Conservation (phyloP, 2,797 vertebrate species). For the Fratercula arctica region DNA sequence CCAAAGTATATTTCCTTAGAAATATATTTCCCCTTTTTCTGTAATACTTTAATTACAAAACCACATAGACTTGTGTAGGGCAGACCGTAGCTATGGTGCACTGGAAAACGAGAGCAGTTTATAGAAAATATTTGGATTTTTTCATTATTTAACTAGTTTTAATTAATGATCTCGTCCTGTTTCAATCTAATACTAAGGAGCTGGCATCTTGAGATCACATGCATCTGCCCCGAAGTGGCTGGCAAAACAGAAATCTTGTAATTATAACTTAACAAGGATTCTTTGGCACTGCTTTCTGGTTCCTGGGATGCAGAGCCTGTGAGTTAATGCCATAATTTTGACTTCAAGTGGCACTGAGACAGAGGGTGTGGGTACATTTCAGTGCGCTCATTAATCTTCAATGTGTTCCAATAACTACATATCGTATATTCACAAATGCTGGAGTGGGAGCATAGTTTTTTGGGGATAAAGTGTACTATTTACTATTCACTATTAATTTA, state of each 20-base stretch:
- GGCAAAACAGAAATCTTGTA: conserved; percentile 50
- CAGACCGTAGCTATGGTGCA: not conserved
- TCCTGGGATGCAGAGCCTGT: not conserved
- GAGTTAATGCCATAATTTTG: conserved; percentile 28
- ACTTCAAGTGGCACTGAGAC: conserved; percentile 17
- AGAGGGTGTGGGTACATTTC: not conserved
- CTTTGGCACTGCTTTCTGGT: not conserved
- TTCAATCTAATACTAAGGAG: conserved; percentile 26
- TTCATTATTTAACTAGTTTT: conserved; percentile 39
- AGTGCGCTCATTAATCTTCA: not conserved
- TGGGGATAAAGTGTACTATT: not conserved
- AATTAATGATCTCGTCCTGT: not conserved
- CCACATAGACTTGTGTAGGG: not conserved
- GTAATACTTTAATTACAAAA: conserved; percentile 4
- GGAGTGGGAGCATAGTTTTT: not conserved
- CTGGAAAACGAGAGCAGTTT: not conserved
- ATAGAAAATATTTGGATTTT: not conserved
- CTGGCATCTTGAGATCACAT: conserved; percentile 6
- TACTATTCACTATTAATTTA: not conserved
- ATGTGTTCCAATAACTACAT: not conserved
- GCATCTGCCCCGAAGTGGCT: conserved; percentile 13
- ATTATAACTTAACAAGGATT: conserved; percentile 37
- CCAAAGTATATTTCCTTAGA: not conserved
- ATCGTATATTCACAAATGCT: not conserved
- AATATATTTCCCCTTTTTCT: not conserved